Evolutionary conservation across 2,888 invertebrate species (phyloP).

Genomic region (Ormyrus pomaceus): DNA sequence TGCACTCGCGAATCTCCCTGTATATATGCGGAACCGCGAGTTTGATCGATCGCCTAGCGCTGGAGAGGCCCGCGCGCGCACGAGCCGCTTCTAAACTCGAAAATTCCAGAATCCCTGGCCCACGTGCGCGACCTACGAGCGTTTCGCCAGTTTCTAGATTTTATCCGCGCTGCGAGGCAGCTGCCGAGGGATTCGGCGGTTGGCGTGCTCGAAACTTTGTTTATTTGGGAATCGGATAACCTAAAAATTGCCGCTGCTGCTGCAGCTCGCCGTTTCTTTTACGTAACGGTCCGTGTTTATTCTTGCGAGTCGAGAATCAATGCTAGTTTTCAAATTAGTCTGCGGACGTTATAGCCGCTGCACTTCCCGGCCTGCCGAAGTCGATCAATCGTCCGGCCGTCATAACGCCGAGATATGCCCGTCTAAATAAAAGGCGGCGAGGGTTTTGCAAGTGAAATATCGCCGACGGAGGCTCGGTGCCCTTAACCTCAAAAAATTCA

Average conservation of each 20-base stretch:
- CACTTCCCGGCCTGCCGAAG: background rate
- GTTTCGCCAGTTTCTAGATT: no score
- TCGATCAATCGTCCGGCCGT: background rate
- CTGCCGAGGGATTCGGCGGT: no score
- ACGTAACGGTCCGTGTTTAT: background rate
- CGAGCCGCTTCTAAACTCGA: conserved; percentile 24
- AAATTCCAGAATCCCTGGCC: conserved; percentile 49
- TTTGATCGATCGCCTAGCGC: conserved; percentile 44
- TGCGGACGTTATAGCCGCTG: background rate
- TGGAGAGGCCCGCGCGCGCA: background rate
- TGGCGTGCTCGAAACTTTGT: no score
- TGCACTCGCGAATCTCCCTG: background rate
- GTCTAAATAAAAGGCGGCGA: background rate
- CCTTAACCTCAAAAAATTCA: conserved; percentile 52
- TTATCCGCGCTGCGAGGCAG: no score
- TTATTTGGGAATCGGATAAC: background rate
- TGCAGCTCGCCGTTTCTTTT: no score
- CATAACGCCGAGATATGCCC: background rate
- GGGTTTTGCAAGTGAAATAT: conserved; percentile 30
- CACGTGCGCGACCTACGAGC: conserved; percentile 4
- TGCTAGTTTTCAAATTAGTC: conserved; percentile 14
- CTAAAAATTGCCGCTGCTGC: background rate
- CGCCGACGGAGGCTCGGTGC: conserved; percentile 9
- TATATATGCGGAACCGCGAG: background rate
- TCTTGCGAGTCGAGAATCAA: conserved; percentile 19